Base-by-base conservation (phyloP, 2,113 vertebrate genomes). In the Pithys albifrons region DNA sequence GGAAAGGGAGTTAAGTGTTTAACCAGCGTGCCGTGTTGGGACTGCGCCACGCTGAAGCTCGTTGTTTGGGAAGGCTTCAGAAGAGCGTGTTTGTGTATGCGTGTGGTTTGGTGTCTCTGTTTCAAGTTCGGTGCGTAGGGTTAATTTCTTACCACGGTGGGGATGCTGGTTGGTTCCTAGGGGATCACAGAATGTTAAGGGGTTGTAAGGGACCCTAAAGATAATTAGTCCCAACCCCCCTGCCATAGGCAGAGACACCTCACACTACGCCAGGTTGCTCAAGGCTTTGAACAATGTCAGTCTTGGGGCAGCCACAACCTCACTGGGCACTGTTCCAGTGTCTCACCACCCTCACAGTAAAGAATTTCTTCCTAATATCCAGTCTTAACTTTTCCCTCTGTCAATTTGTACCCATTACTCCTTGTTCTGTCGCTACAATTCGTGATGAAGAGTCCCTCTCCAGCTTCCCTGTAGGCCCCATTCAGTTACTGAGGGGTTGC, bases 41-140 rank as follows among this genome's bases (percentile, higher is more conserved):
- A 75, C 25, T 61, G 61, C 28, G 12, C 57, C 43, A 55, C 39
- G 39, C 27, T 59, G 76, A 15, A 39, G 15, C 12, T 31, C 28
- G 1, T 54, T 35, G 37, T 43, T 11, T 25, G 62, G 24, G 27
- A 29, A 48, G 27, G 25, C 49, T 66, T 67, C 28, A 6, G 52
- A 22, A 57, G 48, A 10, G 7, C 0, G 16, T 3, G 14, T 59
- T 25, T 55, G 19, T 35, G 46, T 19, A 0, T 22, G 10, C 3
- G 1, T 20, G 35, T 31, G 39, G 1, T 28, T 59, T n/a, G 67
- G 45, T 11, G 6, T 67, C 28, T 19, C 17, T 1, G 1, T 49
- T 39, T 41, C 5, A 8, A 8, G 4, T 31, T 64, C 1, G 1
- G 22, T 43, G 29, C 0, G 0, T 19, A 22, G 6, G 24, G 24